Evolutionary conservation across 2,888 invertebrate genomes (phyloP).

Genomic region (Thecocarcelia acutangulata): DNA sequence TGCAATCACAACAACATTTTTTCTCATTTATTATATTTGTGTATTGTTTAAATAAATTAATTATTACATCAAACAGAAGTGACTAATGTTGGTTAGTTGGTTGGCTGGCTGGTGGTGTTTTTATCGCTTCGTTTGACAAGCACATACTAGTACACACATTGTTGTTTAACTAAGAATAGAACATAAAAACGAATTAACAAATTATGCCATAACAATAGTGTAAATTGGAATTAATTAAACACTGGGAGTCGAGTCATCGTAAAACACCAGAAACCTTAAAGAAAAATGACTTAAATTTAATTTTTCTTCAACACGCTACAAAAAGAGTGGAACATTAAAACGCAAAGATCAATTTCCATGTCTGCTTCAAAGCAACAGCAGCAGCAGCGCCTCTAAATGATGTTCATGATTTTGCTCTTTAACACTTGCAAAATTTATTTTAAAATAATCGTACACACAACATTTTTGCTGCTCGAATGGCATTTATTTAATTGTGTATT

Average conservation of each 20-base stretch:
- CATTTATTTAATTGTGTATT: slow-evolving; percentile 15
- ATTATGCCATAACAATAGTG: slow-evolving; percentile 34
- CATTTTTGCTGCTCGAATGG: slow-evolving; percentile 4
- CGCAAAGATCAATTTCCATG: slow-evolving; percentile 39
- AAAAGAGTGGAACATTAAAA: slow-evolving; percentile 24
- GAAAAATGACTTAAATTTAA: neutral
- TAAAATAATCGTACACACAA: neutral
- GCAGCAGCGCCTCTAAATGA: neutral
- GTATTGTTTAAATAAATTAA: neutral
- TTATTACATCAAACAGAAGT: slow-evolving; percentile 40
- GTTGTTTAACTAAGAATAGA: neutral
- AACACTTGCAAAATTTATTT: slow-evolving; percentile 33
- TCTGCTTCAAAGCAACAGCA: too few relatives aligned
- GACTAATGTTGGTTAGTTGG: too few relatives aligned
- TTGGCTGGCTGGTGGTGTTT: too few relatives aligned
- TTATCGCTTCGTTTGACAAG: neutral
- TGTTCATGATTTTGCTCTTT: slow-evolving; percentile 42
- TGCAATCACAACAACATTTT: neutral
- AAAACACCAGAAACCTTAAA: slow-evolving; percentile 2
- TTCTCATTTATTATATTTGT: neutral
- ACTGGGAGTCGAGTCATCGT: too few relatives aligned
- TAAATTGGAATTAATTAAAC: slow-evolving; percentile 34
- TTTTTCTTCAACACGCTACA: neutral
- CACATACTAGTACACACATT: neutral
- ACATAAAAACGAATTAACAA: slow-evolving; percentile 2